These are phyloP conservation scores for Watsonalla binaria DNA, from an alignment of 2,888 invertebrate genomes.

Conservation along the genomic window DNA sequence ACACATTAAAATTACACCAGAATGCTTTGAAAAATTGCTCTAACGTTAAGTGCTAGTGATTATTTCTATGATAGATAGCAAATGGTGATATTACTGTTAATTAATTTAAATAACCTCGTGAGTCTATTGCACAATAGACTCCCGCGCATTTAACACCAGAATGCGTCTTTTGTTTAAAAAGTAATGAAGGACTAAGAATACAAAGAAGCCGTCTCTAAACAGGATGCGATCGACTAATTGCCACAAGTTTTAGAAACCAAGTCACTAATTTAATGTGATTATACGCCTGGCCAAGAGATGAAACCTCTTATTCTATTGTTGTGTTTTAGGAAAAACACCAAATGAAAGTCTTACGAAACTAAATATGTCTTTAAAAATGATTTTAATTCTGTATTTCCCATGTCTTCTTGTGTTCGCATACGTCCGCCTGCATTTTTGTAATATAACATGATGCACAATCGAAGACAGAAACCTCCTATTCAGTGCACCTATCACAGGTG, in stretches of 20 bases:
- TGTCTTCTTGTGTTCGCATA: too few relatives aligned
- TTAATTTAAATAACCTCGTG: constrained; percentile 41
- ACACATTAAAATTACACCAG: constrained; percentile 1
- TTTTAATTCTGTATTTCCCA: too few relatives aligned
- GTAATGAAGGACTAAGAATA: constrained; percentile 18
- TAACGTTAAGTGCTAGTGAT: background rate
- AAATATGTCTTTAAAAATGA: too few relatives aligned
- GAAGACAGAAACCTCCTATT: too few relatives aligned
- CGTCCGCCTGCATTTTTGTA: too few relatives aligned
- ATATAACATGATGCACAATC: too few relatives aligned
- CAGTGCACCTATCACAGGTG: too few relatives aligned
- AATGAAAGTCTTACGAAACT: background rate
- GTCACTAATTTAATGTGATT: background rate
- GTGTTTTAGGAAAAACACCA: background rate
- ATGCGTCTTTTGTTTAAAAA: constrained; percentile 32
- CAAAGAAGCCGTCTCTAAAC: constrained; percentile 10
- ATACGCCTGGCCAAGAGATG: background rate
- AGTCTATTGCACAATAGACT: constrained; percentile 37
- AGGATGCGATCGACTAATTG: constrained; percentile 7
- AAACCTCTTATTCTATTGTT: background rate
- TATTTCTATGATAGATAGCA: background rate
- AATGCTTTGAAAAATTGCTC: background rate
- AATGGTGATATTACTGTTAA: constrained; percentile 28
- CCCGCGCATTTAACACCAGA: constrained; percentile 25
- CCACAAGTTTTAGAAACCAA: constrained; percentile 9